Evolutionary conservation across 2,888 invertebrate genomes (phyloP).

Genomic region (Liposcelis brunnea): DNA sequence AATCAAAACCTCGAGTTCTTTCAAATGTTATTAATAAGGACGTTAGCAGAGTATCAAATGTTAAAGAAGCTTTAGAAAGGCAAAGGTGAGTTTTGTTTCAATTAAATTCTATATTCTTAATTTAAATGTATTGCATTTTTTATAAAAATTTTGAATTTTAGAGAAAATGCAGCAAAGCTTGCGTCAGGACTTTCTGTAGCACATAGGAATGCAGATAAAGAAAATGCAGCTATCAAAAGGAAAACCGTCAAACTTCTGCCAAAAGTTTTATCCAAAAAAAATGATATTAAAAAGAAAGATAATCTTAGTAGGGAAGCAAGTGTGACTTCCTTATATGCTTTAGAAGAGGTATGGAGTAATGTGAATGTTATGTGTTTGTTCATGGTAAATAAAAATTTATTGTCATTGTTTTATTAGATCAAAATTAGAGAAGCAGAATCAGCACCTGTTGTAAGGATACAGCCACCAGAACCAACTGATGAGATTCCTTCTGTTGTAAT

Average conservation of each 20-base stretch:
- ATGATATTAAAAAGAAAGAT: background rate
- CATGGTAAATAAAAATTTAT: no score
- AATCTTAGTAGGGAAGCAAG: no score
- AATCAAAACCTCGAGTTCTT: no score
- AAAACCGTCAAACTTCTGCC: background rate
- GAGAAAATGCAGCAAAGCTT: constrained; percentile 14
- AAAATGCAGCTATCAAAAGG: background rate
- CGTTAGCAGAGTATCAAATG: no score
- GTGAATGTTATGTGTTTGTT: no score
- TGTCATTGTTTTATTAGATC: constrained; percentile 7
- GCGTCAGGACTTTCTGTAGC: background rate
- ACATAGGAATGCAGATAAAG: background rate
- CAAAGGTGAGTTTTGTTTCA: background rate
- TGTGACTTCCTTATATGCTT: no score
- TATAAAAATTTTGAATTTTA: no score
- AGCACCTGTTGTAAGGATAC: background rate
- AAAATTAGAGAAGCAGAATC: constrained; percentile 12
- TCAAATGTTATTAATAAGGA: no score
- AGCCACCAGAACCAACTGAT: background rate
- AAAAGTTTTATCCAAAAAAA: background rate
- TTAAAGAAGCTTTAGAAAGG: constrained; percentile 22
- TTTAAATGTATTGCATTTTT: no score
- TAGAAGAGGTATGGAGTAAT: no score
- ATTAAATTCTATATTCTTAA: background rate
- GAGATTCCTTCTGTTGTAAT: constrained; percentile 22